These are phyloP conservation scores for Drosophila equinoxialis DNA, from an alignment of 1,140 invertebrate species.

Conservation along the genomic window DNA sequence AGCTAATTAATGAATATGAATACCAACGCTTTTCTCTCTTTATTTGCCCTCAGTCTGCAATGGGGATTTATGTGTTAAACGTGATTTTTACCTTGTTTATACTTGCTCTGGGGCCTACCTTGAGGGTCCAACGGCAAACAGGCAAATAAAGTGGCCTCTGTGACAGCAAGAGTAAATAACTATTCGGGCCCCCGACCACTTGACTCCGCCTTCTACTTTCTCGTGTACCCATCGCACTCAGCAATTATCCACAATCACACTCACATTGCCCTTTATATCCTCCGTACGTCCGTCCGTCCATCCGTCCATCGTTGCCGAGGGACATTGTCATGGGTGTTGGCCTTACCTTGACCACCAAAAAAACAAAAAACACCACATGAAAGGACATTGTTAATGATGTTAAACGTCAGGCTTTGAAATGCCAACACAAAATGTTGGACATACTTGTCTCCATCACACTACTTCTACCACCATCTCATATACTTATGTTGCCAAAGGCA, in stretches of 20 bases:
- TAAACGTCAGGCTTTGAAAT: slow-evolving; percentile 31
- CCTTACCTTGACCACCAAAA: slow-evolving; percentile 42
- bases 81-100: slow-evolving; percentile 55
- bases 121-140: slow-evolving; percentile 14
- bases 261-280: slow-evolving; percentile 5
- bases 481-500: not conserved
- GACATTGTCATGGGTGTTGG: slow-evolving; percentile 38
- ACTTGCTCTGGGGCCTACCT: slow-evolving; percentile 12
- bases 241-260: slow-evolving; percentile 26
- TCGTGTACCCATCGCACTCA: slow-evolving; percentile 12
- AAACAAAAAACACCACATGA: slow-evolving; percentile 29
- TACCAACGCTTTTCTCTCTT: slow-evolving; percentile 4
- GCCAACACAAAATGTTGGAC: not conserved
- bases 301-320: not conserved
- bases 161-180: slow-evolving; percentile 32
- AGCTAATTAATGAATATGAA: slow-evolving; percentile 45
- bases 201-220: not conserved
- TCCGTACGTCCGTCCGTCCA: not conserved
- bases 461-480: not conserved
- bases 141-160: slow-evolving; percentile 9
- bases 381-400: slow-evolving; percentile 53
- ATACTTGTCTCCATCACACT: not conserved
- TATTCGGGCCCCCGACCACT: not conserved
- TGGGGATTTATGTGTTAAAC: slow-evolving; percentile 48
- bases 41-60: slow-evolving; percentile 24